A percentile compares a stretch with the other conserved stretches of the same genome.
These are phyloP conservation scores for Cossypha niveicapilla DNA, from an alignment of 2,797 vertebrate species.

Conservation along the genomic window DNA sequence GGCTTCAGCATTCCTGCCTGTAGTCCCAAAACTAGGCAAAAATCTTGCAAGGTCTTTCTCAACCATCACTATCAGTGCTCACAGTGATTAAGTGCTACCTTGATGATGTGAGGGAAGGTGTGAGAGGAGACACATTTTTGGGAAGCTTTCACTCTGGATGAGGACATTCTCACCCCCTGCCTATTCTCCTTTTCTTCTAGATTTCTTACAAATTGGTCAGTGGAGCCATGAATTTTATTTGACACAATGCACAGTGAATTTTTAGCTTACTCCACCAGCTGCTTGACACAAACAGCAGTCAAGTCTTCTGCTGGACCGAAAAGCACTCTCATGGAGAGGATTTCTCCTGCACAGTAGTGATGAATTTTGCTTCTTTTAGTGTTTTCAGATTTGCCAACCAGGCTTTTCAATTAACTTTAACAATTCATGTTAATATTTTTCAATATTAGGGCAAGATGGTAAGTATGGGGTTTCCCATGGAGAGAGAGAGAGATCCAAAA, in stretches of 20 bases:
- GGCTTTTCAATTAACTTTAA: neutral
- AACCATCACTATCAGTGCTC: neutral
- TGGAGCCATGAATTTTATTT: neutral
- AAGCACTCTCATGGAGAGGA: neutral
- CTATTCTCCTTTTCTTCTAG: neutral
- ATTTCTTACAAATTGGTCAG: neutral
- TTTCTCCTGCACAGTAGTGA: neutral
- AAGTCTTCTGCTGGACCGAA: neutral
- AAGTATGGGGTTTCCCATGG: accelerated
- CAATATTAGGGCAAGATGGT: neutral
- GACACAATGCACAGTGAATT: neutral
- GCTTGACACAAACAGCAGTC: neutral
- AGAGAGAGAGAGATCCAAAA: neutral
- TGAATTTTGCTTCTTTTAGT: neutral
- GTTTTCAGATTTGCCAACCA: neutral
- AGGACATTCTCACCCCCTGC: neutral
- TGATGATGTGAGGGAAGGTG: neutral
- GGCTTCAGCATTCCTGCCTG: neutral
- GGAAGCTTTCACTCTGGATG: neutral
- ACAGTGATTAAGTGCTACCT: accelerated
- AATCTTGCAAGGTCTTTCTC: neutral
- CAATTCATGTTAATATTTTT: neutral
- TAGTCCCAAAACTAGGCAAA: neutral
- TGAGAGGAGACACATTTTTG: neutral
- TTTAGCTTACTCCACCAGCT: neutral